A percentile compares a stretch with the other conserved stretches of the same genome.
Evolutionary conservation across 2,888 invertebrate species (phyloP).

Genomic region (Priocnemis perturbator): DNA sequence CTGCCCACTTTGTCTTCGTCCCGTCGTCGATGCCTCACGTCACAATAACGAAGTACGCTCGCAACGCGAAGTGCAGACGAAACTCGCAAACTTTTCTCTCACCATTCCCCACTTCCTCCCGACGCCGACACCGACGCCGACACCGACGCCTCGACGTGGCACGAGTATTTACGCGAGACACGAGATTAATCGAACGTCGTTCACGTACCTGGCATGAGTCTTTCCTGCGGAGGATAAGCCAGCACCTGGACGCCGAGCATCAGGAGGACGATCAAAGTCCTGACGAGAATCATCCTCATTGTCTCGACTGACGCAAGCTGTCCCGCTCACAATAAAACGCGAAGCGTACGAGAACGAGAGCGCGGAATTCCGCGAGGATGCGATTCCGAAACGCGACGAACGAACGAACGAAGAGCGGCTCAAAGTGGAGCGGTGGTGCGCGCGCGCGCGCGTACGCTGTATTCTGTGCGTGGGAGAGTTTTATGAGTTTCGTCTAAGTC

Average conservation of each 20-base stretch:
- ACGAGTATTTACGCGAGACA: not conserved
- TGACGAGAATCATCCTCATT: conserved; percentile 52
- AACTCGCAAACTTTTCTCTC: too few relatives aligned
- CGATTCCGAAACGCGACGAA: too few relatives aligned
- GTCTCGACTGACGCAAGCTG: conserved; percentile 54
- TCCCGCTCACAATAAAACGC: conserved; percentile 40
- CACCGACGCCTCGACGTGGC: not conserved
- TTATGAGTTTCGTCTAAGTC: conserved; percentile 12
- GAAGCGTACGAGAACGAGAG: not conserved
- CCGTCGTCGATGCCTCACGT: too few relatives aligned
- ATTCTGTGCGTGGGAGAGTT: not conserved
- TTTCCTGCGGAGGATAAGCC: conserved; percentile 70
- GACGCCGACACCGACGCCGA: not conserved
- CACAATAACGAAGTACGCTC: too few relatives aligned
- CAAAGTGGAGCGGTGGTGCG: not conserved
- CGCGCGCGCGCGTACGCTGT: not conserved
- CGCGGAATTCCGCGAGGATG: not conserved
- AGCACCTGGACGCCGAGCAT: conserved; percentile 60
- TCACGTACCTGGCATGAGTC: conserved; percentile 67
- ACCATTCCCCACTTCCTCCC: too few relatives aligned
- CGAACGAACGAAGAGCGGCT: too few relatives aligned
- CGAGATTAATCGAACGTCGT: not conserved
- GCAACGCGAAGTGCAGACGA: too few relatives aligned
- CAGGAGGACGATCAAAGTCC: conserved; percentile 49
- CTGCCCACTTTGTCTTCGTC: too few relatives aligned